Evolutionary conservation across 2,888 invertebrate genomes (phyloP).

Genomic region (Lasioglossum figueresi): DNA sequence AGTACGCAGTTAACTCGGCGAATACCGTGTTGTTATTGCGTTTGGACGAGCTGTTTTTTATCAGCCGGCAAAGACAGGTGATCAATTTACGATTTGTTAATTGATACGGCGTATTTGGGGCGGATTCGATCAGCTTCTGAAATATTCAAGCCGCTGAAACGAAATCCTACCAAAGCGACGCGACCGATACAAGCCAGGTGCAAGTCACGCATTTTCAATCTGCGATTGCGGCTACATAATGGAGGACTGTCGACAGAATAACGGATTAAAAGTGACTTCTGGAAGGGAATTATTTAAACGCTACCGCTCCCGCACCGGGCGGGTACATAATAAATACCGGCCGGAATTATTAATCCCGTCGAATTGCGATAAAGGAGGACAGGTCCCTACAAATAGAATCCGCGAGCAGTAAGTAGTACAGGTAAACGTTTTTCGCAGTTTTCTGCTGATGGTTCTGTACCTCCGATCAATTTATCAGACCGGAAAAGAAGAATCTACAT

Average conservation of each 20-base stretch:
- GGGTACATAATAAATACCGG: slow-evolving; percentile 25
- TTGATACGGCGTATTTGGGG: slow-evolving; percentile 10
- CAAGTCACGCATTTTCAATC: neutral
- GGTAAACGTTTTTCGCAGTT: neutral
- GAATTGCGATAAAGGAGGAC: neutral
- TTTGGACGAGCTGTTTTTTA: neutral
- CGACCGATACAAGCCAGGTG: neutral
- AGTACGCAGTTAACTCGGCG: neutral
- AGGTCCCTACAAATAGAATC: slow-evolving; percentile 13
- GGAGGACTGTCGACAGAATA: slow-evolving; percentile 6
- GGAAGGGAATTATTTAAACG: slow-evolving; percentile 11
- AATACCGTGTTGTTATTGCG: neutral
- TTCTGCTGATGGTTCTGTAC: neutral
- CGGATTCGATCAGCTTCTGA: neutral
- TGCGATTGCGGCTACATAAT: slow-evolving; percentile 25
- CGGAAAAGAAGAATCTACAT: neutral
- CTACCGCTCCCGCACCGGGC: neutral
- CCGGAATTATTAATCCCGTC: slow-evolving; percentile 25
- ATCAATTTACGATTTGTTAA: slow-evolving; percentile 25
- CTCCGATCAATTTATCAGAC: slow-evolving; percentile 20
- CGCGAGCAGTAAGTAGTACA: slow-evolving; percentile 13
- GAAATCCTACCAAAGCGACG: slow-evolving; percentile 8
- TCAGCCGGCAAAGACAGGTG: neutral
- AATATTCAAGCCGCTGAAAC: slow-evolving; percentile 36
- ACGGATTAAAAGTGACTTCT: slow-evolving; percentile 20